Conservation (phyloP, 2,797 vertebrate species). For the Emydoidea blandingii region DNA sequence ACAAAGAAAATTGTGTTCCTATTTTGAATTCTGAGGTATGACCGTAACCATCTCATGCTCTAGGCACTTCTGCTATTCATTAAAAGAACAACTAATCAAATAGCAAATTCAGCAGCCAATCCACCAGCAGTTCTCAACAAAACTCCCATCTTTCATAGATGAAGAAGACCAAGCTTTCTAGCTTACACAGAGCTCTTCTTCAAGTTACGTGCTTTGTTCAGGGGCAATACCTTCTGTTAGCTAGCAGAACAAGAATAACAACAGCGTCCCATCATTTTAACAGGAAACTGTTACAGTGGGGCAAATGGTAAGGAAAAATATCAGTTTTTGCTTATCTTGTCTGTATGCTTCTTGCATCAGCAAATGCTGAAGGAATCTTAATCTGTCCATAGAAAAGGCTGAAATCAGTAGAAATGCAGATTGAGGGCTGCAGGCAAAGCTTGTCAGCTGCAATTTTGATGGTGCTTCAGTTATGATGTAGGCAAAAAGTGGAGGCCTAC, state of each 20-base stretch:
- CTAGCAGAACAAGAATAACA: neutral
- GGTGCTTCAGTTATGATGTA: neutral
- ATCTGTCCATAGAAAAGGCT: neutral
- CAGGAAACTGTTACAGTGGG: neutral
- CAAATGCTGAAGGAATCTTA: neutral
- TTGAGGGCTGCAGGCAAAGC: conserved; percentile 2
- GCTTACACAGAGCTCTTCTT: neutral
- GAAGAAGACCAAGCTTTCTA: neutral
- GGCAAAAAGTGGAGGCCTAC: neutral
- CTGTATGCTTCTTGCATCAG: neutral
- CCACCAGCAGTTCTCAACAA: neutral
- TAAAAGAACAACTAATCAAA: neutral
- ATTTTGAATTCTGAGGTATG: neutral
- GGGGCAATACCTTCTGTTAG: neutral
- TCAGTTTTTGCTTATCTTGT: neutral
- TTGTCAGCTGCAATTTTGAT: conserved; percentile 15
- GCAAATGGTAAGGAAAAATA: neutral
- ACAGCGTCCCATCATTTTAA: neutral
- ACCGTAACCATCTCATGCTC: neutral
- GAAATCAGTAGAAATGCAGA: neutral
- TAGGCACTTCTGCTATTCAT: neutral
- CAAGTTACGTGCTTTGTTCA: neutral
- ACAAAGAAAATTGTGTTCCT: neutral
- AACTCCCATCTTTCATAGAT: neutral
- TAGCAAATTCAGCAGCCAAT: accelerated